Evolutionary conservation across 2,113 vertebrate species (phyloP).

Genomic region (Setophaga coronata): DNA sequence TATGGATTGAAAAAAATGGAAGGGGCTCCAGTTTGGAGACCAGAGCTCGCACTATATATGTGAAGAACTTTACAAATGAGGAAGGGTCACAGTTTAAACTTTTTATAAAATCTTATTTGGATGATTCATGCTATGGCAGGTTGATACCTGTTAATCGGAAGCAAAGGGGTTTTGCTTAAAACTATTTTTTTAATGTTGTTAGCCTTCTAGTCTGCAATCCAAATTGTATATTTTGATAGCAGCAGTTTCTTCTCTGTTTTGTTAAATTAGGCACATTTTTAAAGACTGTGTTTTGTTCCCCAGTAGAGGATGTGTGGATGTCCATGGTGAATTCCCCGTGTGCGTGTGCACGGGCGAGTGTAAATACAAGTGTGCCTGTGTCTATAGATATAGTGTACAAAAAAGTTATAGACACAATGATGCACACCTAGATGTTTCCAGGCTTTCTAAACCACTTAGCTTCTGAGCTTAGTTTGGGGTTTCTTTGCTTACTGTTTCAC

Average conservation of each 20-base stretch:
- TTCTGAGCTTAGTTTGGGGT: slow-evolving; percentile 74
- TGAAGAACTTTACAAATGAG: slow-evolving; percentile 73
- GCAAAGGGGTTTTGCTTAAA: slow-evolving; percentile 81
- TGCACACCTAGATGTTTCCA: slow-evolving; percentile 42
- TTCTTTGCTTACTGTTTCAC: slow-evolving; percentile 77
- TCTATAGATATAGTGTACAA: slow-evolving; percentile 63
- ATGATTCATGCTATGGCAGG: slow-evolving; percentile 72
- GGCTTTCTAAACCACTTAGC: slow-evolving; percentile 73
- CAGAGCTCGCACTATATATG: slow-evolving; percentile 63
- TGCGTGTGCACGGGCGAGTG: slow-evolving; percentile 40
- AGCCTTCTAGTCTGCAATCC: slow-evolving; percentile 82
- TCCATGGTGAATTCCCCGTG: slow-evolving; percentile 62
- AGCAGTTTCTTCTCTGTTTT: slow-evolving; percentile 79
- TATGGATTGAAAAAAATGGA: slow-evolving; percentile 71
- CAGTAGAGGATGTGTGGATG: slow-evolving; percentile 68
- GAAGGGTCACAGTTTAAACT: slow-evolving; percentile 69
- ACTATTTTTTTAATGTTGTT: slow-evolving; percentile 85
- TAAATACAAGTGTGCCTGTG: slow-evolving; percentile 64
- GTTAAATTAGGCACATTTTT: slow-evolving; percentile 79
- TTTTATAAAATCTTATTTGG: slow-evolving; percentile 75
- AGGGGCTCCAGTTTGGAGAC: slow-evolving; percentile 65
- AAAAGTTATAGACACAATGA: slow-evolving; percentile 11
- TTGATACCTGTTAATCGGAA: slow-evolving; percentile 71
- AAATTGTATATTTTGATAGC: slow-evolving; percentile 91
- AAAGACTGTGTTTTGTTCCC: slow-evolving; percentile 72